These are phyloP conservation scores for Melanostigma gelatinosum DNA, from an alignment of 2,113 vertebrate genomes.

Conservation along the genomic window DNA sequence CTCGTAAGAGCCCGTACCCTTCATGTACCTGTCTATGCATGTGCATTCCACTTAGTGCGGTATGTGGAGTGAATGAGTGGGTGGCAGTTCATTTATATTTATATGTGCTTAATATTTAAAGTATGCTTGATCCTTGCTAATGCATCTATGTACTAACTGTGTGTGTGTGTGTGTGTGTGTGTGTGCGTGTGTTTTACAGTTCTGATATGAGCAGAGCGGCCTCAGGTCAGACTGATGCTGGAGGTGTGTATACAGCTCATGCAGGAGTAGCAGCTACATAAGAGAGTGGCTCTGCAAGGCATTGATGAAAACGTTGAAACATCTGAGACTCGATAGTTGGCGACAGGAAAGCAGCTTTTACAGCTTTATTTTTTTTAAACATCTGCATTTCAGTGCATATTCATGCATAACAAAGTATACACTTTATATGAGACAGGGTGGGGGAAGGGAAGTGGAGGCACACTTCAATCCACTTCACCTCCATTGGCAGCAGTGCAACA, in stretches of 20 bases:
- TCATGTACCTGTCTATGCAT: too few relatives aligned
- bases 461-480: neutral
- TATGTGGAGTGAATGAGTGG: neutral
- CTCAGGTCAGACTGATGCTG: neutral
- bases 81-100: conserved; percentile 12
- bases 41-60: neutral
- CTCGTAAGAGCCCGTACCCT: neutral
- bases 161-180: neutral
- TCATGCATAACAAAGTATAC: neutral
- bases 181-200: neutral
- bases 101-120: neutral
- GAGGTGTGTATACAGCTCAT: neutral
- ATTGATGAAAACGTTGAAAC: neutral
- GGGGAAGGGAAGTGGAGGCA: neutral
- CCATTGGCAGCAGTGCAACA: neutral
- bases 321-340: neutral
- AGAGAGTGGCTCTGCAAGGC: neutral
- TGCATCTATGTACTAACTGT: neutral
- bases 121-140: conserved; percentile 15
- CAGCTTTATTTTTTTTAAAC: neutral
- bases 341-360: neutral
- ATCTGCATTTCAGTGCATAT: neutral
- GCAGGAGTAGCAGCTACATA: neutral
- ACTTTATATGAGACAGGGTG: neutral
- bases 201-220: neutral